phyloP scores from a whole-genome alignment of 2,888 invertebrate species.

The Clistopyga incitator region DNA sequence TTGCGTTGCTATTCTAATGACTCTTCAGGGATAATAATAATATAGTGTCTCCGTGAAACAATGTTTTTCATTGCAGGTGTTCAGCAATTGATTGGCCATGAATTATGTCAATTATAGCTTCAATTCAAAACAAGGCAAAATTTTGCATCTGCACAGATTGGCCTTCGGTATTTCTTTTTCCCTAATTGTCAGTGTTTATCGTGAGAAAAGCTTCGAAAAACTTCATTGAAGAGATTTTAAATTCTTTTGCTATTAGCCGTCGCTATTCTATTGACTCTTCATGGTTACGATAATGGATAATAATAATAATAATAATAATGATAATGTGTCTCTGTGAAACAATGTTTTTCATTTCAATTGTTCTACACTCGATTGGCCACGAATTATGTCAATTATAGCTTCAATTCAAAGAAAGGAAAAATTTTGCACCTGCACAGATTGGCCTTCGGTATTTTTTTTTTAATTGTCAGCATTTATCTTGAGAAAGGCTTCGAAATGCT shows the following conservation, averaged over 20 bases:
- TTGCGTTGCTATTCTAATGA: slow-evolving; percentile 31
- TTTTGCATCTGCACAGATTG: background rate
- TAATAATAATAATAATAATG: background rate
- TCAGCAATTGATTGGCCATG: background rate
- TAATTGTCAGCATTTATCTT: slow-evolving; percentile 2
- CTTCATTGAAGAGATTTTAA: too few relatives aligned
- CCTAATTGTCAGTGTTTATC: background rate
- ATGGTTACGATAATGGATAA: too few relatives aligned
- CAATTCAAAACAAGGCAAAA: background rate
- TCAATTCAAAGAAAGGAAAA: background rate
- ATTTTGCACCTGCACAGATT: background rate
- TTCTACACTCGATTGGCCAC: background rate
- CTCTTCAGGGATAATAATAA: background rate
- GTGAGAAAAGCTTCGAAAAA: background rate
- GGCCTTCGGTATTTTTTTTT: background rate
- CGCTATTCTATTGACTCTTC: slow-evolving; percentile 23
- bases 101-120: background rate
- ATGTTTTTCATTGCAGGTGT: background rate
- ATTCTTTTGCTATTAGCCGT: slow-evolving; percentile 10
- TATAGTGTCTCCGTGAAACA: background rate
- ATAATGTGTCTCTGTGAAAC: background rate
- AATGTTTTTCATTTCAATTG: background rate
- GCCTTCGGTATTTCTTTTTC: background rate
- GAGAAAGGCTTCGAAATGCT: background rate
- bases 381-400: background rate